Conservation (phyloP, 53 echinoderm and acorn worm genomes). For the Stichopus horrens region DNA sequence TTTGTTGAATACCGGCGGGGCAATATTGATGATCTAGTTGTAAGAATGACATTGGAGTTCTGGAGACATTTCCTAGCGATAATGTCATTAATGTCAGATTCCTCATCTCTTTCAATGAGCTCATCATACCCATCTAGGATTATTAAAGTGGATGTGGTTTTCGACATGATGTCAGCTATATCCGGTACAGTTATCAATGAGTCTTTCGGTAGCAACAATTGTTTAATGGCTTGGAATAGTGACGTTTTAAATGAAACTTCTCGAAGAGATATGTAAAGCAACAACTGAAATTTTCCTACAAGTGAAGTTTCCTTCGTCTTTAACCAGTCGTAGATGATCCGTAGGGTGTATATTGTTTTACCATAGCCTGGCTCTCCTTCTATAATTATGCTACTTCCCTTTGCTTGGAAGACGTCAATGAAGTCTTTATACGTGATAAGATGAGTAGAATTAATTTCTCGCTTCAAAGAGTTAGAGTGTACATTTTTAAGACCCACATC, state of each 20-base stretch:
- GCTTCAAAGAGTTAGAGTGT: background rate
- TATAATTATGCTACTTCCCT: background rate
- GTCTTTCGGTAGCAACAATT: background rate
- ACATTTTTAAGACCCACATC: background rate
- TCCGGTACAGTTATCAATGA: background rate
- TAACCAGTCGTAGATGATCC: background rate
- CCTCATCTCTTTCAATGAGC: background rate
- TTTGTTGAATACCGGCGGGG: background rate
- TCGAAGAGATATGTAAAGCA: background rate
- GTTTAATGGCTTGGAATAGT: background rate
- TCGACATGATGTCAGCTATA: background rate
- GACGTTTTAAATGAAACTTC: background rate
- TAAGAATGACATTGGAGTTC: background rate
- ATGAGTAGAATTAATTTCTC: background rate
- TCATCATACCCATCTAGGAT: slow-evolving; percentile 1
- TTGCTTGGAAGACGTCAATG: background rate
- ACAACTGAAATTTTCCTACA: background rate
- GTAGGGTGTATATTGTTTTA: background rate
- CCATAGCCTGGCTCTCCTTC: background rate
- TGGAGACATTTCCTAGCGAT: background rate
- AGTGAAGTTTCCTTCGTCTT: background rate
- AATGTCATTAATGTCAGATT: background rate
- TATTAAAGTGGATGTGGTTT: background rate
- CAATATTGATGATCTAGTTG: background rate
- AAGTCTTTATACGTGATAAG: background rate